These are phyloP conservation scores for Rallus crepitans DNA, from an alignment of 2,797 vertebrate species.

Conservation along the genomic window DNA sequence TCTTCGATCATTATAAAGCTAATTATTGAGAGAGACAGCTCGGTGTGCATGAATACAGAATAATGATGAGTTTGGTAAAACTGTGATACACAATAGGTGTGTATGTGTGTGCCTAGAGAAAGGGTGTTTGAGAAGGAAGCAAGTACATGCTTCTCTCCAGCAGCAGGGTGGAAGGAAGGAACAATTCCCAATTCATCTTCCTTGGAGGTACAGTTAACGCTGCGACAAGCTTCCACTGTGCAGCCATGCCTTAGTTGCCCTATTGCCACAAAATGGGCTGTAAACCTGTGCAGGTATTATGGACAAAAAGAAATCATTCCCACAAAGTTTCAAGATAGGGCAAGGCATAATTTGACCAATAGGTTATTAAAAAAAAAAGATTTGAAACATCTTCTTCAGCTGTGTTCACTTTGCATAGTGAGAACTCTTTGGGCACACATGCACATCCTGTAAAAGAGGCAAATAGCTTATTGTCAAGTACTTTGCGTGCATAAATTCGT, in stretches of 20 bases:
- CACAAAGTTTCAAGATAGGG: not conserved
- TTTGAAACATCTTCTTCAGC: not conserved
- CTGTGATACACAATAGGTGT: not conserved
- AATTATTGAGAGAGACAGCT: conserved; percentile 21
- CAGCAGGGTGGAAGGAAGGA: not conserved
- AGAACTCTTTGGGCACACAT: not conserved
- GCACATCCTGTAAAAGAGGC: not conserved
- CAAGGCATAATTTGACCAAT: not conserved
- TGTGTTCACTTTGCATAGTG: not conserved
- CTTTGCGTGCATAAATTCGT: not conserved
- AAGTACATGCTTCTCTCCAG: fast-evolving
- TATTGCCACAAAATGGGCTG: not conserved
- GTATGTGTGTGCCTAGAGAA: not conserved
- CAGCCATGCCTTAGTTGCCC: not conserved
- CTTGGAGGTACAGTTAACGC: not conserved
- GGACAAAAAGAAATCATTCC: not conserved
- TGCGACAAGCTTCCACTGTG: not conserved
- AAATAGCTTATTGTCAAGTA: not conserved
- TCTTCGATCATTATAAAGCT: conserved; percentile 35
- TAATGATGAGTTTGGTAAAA: conserved; percentile 10
- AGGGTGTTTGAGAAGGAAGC: not conserved
- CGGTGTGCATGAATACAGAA: not conserved
- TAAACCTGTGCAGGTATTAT: not conserved
- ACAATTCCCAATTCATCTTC: not conserved
- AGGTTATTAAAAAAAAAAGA: not conserved